A percentile compares a stretch with the other conserved stretches of the same genome.
These are phyloP conservation scores for Synergus laeviventris DNA, from an alignment of 2,888 invertebrate genomes.

Conservation along the genomic window DNA sequence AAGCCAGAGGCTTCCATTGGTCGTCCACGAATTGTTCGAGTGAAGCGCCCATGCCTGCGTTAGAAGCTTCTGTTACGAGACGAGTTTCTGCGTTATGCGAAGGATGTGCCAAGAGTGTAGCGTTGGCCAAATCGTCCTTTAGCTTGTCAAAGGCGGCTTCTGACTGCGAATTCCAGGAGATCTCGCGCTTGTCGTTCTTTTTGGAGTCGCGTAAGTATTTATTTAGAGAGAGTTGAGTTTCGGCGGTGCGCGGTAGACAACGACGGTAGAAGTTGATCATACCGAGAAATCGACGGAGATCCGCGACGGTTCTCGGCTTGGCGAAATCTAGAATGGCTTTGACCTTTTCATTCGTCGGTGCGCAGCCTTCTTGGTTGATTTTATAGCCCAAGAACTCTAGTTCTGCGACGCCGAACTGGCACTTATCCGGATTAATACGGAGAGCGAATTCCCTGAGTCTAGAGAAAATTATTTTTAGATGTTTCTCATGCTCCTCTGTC, in stretches of 20 bases:
- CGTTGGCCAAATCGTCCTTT: constrained; percentile 40
- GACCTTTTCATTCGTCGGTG: constrained; percentile 44
- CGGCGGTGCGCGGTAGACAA: constrained; percentile 43
- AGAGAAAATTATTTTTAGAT: constrained; percentile 47
- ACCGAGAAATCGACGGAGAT: constrained; percentile 39
- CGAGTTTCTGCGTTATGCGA: constrained; percentile 14
- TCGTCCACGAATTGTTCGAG: constrained; percentile 52
- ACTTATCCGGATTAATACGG: constrained; percentile 44
- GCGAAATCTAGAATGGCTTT: constrained; percentile 43
- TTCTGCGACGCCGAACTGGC: constrained; percentile 21
- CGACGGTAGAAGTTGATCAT: constrained; percentile 41
- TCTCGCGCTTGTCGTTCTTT: constrained; percentile 42
- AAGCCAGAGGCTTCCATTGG: constrained; percentile 55
- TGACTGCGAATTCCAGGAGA: constrained; percentile 36
- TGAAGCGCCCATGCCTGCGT: constrained; percentile 54
- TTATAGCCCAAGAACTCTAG: constrained; percentile 46
- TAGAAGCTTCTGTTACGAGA: constrained; percentile 53
- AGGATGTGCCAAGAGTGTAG: constrained; percentile 41
- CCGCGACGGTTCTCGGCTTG: constrained; percentile 27
- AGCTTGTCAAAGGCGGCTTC: constrained; percentile 40
- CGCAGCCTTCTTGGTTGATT: constrained; percentile 34
- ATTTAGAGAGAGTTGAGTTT: constrained; percentile 44
- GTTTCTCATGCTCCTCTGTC: constrained; percentile 52
- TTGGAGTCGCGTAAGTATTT: constrained; percentile 14
- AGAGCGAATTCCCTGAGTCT: constrained; percentile 46